Evolutionary conservation across 2,888 invertebrate species (phyloP), one percentile per base, ranked within the genome.

Genomic region (Argynnis bischoffii): DNA sequence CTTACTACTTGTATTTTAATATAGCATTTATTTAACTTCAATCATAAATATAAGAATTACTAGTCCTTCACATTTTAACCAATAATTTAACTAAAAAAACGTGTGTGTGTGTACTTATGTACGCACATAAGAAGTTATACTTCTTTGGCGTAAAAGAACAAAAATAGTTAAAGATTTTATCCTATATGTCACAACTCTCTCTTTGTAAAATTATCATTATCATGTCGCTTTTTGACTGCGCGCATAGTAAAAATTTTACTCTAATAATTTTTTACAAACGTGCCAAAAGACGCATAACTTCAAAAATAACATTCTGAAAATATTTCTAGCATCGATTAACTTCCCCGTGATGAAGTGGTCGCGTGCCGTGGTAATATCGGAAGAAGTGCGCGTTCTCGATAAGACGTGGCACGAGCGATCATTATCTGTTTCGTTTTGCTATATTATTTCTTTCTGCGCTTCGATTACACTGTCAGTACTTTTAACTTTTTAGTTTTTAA

Each of bases 291-390:
- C 1, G 18, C 2, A 18, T 18, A 18, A 18, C 18, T 18, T 18
- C 1, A 18, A 18, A 6, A 51, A 6, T 35, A 41, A 31, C n/a
- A 18, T 51, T 31, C 3, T 21, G 8, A 21, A 47, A 21, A 57
- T 47, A 57, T 57, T 57, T 57, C 46, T 57, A 57, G 47, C 21
- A 51, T 51, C 35, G 35, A 61, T 61, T 50, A 50, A 60, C 13
- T 31, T 51, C n/a, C 26, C 16, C 26, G 26, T 63, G 67, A 63
- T 26, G 64, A 54, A 67, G 65, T 54, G 41, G 90, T 89, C 90
- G 90, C 90, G 90, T 89, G 90, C 88, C 88, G 79, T 73, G 79
- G 82, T 73, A 75, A 75, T 72, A 76, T 77, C 81, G 82, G 82
- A 87, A 87, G 88, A 89, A 88, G 79, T 77, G 72, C 69, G 67